These are phyloP conservation scores for Neodiprion pinetum DNA, from an alignment of 1,140 invertebrate genomes.

Conservation along the genomic window DNA sequence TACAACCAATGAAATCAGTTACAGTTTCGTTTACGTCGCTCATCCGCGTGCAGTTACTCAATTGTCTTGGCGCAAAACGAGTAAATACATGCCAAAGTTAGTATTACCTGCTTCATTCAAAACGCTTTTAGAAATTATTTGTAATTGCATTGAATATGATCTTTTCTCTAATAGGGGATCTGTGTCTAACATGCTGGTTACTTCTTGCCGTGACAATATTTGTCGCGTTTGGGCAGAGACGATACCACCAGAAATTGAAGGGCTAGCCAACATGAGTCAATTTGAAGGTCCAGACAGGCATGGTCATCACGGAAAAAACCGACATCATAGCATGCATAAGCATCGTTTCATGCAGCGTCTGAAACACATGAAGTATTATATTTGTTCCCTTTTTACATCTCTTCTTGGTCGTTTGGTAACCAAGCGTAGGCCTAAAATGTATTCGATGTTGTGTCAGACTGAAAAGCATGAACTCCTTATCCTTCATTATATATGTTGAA, in stretches of 20 bases:
- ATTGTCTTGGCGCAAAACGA: conserved; percentile 96
- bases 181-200: conserved; percentile 97
- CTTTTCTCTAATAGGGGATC: conserved; percentile 73
- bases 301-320: conserved; percentile 82
- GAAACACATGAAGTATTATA: conserved; percentile 90
- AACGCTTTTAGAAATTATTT: conserved; percentile 15
- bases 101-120: conserved; percentile 41
- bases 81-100: conserved; percentile 98
- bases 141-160: conserved; percentile 16
- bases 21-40: conserved; percentile 94
- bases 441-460: background rate
- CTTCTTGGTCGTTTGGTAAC: conserved; percentile 12
- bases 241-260: conserved; percentile 90
- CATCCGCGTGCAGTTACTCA: conserved; percentile 96
- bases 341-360: conserved; percentile 95
- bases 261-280: conserved; percentile 86
- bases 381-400: conserved; percentile 7
- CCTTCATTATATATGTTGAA: too few species aligned
- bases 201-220: conserved; percentile 98
- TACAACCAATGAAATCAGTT: conserved; percentile 73
- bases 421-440: background rate
- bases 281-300: conserved; percentile 77
- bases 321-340: conserved; percentile 89
- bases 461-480: conserved; percentile 5
- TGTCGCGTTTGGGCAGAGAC: conserved; percentile 99